These are phyloP conservation scores for Nannobrachium achirus DNA, from an alignment of 2,113 vertebrate species.

Conservation along the genomic window DNA sequence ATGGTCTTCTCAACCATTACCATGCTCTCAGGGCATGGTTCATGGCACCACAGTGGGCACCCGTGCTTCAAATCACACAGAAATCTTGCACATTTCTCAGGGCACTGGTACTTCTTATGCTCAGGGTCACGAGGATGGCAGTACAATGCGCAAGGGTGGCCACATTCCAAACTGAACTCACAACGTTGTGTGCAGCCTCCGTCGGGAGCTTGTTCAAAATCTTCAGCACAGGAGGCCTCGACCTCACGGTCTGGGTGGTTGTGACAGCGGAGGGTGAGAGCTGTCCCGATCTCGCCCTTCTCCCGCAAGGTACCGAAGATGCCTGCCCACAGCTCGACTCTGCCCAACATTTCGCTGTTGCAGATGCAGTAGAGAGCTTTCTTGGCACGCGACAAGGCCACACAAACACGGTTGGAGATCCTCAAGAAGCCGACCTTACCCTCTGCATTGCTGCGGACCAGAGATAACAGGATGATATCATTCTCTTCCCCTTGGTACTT, in stretches of 20 bases:
- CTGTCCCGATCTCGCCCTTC: slow-evolving; percentile 75
- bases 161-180: slow-evolving; percentile 87
- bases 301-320: slow-evolving; percentile 86
- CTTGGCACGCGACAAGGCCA: slow-evolving; percentile 93
- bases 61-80: slow-evolving; percentile 84
- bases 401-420: slow-evolving; percentile 91
- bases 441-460: slow-evolving; percentile 90
- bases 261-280: slow-evolving; percentile 87
- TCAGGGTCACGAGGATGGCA: slow-evolving; percentile 90
- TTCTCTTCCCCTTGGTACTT: slow-evolving; percentile 98
- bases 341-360: slow-evolving; percentile 86
- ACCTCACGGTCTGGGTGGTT: slow-evolving; percentile 87
- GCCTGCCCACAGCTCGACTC: slow-evolving; percentile 87
- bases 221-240: slow-evolving; percentile 74
- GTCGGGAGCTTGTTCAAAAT: slow-evolving; percentile 88
- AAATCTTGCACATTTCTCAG: slow-evolving; percentile 85
- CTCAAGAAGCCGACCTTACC: slow-evolving; percentile 88
- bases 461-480: slow-evolving; percentile 91
- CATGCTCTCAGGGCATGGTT: slow-evolving; percentile 80
- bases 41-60: slow-evolving; percentile 79
- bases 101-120: slow-evolving; percentile 85
- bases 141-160: slow-evolving; percentile 88
- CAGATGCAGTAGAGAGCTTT: slow-evolving; percentile 92
- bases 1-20: slow-evolving; percentile 83
- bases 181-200: slow-evolving; percentile 91